Conservation (phyloP, 2,113 vertebrate species). For the Nothoprocta perdicaria region DNA sequence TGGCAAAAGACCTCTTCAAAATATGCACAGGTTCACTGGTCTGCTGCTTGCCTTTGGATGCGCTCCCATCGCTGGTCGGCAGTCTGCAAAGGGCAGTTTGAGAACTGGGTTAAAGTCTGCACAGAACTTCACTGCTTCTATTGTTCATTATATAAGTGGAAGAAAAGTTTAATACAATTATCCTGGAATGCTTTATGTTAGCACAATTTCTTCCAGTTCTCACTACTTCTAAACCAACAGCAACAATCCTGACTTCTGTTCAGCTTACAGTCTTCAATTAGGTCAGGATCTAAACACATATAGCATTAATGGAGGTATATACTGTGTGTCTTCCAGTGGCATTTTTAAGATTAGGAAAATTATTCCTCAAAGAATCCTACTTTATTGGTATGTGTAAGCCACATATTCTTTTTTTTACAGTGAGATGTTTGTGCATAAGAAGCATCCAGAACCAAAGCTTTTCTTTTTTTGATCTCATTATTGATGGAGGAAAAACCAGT, state of each 20-base stretch:
- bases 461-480: background rate
- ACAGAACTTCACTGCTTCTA: background rate
- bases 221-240: background rate
- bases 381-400: background rate
- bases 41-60: constrained; percentile 97
- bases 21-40: constrained; percentile 97
- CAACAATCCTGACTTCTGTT: background rate
- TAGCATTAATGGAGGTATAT: background rate
- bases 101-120: background rate
- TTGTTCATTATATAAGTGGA: background rate
- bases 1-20: constrained; percentile 95
- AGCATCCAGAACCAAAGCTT: background rate
- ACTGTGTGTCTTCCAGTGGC: background rate
- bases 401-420: background rate
- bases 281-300: background rate
- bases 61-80: constrained; percentile 94
- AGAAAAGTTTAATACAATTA: background rate
- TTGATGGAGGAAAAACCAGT: background rate
- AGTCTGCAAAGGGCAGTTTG: constrained; percentile 80
- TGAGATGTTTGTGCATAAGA: background rate
- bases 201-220: background rate
- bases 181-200: background rate
- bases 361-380: background rate
- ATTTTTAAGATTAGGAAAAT: background rate
- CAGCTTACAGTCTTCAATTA: background rate